These are phyloP conservation scores for Apamea monoglypha DNA, from an alignment of 2,888 invertebrate species.

Conservation along the genomic window DNA sequence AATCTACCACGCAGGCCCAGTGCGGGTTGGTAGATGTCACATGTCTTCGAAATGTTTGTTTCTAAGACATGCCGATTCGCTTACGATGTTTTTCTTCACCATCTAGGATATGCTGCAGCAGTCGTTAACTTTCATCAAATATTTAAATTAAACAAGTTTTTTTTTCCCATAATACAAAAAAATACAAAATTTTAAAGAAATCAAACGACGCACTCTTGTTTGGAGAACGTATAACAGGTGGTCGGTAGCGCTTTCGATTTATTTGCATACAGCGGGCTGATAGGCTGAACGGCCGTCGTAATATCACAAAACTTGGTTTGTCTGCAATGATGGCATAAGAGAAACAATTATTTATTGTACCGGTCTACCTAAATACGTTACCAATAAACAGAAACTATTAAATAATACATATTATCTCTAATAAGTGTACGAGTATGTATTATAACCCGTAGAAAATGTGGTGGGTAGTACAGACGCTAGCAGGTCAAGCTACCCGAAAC, in stretches of 20 bases:
- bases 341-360: neutral
- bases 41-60: too few relatives aligned
- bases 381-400: neutral
- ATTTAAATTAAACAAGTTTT: neutral
- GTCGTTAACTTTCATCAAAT: neutral
- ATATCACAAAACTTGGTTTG: constrained; percentile 16
- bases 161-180: neutral
- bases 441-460: too few relatives aligned
- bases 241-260: constrained; percentile 83
- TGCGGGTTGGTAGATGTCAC: too few relatives aligned
- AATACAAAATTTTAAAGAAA: neutral
- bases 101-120: neutral
- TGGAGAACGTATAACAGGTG: constrained; percentile 64
- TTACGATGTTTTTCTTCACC: too few relatives aligned
- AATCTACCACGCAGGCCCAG: too few relatives aligned
- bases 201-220: constrained; percentile 67
- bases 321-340: neutral
- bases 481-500: too few relatives aligned
- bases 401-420: neutral
- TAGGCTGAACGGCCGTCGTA: constrained; percentile 37
- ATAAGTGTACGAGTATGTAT: too few relatives aligned
- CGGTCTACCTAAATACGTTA: neutral
- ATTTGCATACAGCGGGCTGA: constrained; percentile 78
- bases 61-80: too few relatives aligned
- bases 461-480: too few relatives aligned